phyloP scores from a whole-genome alignment of 2,797 vertebrate genomes.

The Neosilurus mollespiculum region DNA sequence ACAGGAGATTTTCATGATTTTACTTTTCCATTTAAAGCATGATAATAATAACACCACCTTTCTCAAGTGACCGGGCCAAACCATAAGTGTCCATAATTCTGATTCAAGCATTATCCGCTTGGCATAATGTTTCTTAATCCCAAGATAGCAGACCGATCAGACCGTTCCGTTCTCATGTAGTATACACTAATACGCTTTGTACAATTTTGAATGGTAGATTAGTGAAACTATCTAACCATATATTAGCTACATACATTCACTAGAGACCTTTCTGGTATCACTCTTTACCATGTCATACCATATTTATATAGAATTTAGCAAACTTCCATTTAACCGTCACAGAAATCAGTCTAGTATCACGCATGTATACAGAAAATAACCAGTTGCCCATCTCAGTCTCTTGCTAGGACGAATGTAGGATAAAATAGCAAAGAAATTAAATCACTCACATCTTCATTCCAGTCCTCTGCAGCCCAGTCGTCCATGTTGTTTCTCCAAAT shows the following conservation, averaged over 20 bases:
- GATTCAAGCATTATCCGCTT: too few relatives aligned
- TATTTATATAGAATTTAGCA: neutral
- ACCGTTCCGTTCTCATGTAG: too few relatives aligned
- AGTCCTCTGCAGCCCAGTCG: slow-evolving; percentile 94
- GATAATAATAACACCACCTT: too few relatives aligned
- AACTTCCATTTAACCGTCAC: neutral
- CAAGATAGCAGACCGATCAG: too few relatives aligned
- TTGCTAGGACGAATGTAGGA: neutral
- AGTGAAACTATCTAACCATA: neutral
- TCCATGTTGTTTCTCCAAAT: slow-evolving; percentile 87
- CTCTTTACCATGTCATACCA: neutral
- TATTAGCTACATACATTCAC: neutral
- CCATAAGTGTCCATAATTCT: too few relatives aligned
- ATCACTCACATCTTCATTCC: slow-evolving; percentile 93
- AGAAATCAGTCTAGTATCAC: neutral
- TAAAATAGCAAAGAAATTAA: neutral
- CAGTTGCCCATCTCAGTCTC: neutral
- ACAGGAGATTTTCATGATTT: too few relatives aligned
- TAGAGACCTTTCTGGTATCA: neutral
- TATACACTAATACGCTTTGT: neutral
- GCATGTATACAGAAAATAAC: neutral
- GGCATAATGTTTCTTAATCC: too few relatives aligned
- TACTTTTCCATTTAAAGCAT: too few relatives aligned
- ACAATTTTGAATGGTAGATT: neutral
- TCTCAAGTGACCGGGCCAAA: too few relatives aligned